Conservation (phyloP, 2,797 vertebrate genomes). For the Perodicticus potto region DNA sequence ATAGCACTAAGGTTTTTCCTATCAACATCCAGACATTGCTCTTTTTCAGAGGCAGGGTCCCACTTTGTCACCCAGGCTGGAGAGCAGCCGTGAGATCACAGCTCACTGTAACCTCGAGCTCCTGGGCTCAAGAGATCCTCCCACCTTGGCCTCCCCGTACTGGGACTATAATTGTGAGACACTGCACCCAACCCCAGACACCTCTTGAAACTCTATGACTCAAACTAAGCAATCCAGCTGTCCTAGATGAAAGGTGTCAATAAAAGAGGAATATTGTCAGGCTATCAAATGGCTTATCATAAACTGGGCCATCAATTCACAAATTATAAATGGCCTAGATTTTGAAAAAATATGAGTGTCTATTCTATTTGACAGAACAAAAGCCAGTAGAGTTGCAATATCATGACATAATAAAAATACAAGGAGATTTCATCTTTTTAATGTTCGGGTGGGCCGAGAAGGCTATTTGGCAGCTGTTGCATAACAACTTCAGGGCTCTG, state of each 20-base stretch:
- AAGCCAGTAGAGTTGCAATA: not conserved
- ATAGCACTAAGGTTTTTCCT: not conserved
- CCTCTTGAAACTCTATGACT: not conserved
- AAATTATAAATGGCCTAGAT: not conserved
- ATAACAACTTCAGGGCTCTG: not conserved
- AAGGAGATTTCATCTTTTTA: not conserved
- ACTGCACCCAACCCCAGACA: not conserved
- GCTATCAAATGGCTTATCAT: not conserved
- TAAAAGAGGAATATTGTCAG: not conserved
- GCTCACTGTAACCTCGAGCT: not conserved
- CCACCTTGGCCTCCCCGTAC: not conserved
- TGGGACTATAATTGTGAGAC: not conserved
- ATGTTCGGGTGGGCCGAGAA: not conserved
- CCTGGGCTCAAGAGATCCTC: not conserved
- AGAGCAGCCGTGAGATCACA: not conserved
- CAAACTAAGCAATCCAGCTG: not conserved
- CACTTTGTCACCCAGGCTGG: no score
- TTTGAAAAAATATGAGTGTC: slow-evolving; percentile 9
- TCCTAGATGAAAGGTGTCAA: not conserved
- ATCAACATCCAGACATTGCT: not conserved
- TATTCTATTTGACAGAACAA: slow-evolving; percentile 14
- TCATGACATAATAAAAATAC: not conserved
- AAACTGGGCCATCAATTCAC: not conserved
- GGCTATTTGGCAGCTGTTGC: accelerated
- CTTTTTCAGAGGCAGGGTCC: not conserved